Conservation (phyloP, 2,797 vertebrate species). For the Acanthurus lineatus region DNA sequence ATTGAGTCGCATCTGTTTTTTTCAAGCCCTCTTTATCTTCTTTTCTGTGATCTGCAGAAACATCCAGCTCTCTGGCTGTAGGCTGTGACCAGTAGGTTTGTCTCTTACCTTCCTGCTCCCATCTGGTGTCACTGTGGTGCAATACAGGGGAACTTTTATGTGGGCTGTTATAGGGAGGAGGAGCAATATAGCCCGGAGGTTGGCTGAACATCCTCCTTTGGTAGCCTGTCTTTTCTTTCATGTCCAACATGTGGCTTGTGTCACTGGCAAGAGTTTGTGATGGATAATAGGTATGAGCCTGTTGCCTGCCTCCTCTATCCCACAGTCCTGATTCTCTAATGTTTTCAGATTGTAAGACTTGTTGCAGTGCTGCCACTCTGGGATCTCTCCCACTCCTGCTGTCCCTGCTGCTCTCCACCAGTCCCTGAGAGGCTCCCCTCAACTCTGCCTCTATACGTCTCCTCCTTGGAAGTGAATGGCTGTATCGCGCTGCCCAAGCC, state of each 20-base stretch:
- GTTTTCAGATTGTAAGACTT: conserved; percentile 54
- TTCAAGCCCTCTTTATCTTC: conserved; percentile 33
- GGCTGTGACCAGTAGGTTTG: conserved; percentile 56
- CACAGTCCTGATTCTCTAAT: conserved; percentile 63
- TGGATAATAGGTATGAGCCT: conserved; percentile 35
- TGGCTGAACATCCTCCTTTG: conserved; percentile 73
- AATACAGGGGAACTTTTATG: conserved; percentile 57
- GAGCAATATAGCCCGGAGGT: conserved; percentile 84
- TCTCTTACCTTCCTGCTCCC: conserved; percentile 59
- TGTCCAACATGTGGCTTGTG: conserved; percentile 43
- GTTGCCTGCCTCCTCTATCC: conserved; percentile 62
- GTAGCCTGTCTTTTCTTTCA: conserved; percentile 60
- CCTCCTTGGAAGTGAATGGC: conserved; percentile 81
- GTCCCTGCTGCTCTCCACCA: conserved; percentile 58
- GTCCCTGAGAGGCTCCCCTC: conserved; percentile 62
- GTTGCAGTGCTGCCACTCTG: conserved; percentile 52
- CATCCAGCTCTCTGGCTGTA: conserved; percentile 42
- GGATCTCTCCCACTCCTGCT: conserved; percentile 49
- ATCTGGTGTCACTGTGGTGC: conserved; percentile 34
- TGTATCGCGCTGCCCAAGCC: conserved; percentile 81
- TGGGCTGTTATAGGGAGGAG: conserved; percentile 82
- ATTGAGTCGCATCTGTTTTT: conserved; percentile 42
- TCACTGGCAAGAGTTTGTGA: conserved; percentile 45
- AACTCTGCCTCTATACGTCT: conserved; percentile 75
- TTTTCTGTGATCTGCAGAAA: conserved; percentile 27